Evolutionary conservation across 2,888 invertebrate species (phyloP), one percentile per base, ranked within the genome.

Genomic region (Lysandra bellargus): DNA sequence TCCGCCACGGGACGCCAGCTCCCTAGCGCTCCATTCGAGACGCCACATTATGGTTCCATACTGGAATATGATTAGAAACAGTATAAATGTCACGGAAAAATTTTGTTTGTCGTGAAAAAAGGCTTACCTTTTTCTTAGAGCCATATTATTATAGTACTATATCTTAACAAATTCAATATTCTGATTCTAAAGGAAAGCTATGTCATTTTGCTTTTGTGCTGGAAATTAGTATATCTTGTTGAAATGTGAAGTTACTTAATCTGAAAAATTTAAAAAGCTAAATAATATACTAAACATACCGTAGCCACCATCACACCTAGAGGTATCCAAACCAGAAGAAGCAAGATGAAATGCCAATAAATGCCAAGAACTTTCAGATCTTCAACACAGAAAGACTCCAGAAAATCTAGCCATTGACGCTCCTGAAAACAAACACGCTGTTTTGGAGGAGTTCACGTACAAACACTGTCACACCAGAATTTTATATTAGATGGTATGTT

Each of bases 311-410:
- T 97, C 0, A 97, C 93, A 0, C 95, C 92, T 40, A 98, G 90
- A 0, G 98, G 98, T 30, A 97, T 87, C 96, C 98, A 98, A 1
- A 98, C 97, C 33, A 98, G 89, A 6, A 97, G 95, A 0, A 96
- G 95, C 33, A 97, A 95, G 4, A 97, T 95, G 44, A 97, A 96
- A 83, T 97, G 96, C 97, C 98, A 98, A 86, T 98, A 98, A 60
- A 96, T 95, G 75, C 96, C 95, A 79, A 96, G 88, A 17, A 97
- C 88, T 1, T 92, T 84, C 0, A 95, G 88, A 82, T 97, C 95
- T 89, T 98, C 98, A 0, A 95, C 95, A 86, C 98, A 98, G 87
- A 96, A 98, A 53, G 94, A 96, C 91, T 98, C 98, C 12, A 96
- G 87, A 85, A 97, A 96, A 86, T 98, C 95, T 78, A 95, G 90